phyloP scores from a whole-genome alignment of 2,797 vertebrate species.

The Anabacerthia variegaticeps region DNA sequence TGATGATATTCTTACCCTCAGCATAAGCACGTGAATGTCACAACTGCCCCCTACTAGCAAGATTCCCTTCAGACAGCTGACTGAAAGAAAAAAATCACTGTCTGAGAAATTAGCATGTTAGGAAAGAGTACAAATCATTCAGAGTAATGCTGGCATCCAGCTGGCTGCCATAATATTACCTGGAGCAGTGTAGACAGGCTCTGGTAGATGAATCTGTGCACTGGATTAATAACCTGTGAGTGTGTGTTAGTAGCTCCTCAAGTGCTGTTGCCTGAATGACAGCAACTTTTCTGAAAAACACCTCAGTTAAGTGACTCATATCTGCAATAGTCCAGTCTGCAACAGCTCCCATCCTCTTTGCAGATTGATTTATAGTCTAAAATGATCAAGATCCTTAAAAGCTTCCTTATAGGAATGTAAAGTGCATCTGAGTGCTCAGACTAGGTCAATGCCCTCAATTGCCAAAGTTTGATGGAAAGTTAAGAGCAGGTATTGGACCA shows the following conservation, averaged over 20 bases:
- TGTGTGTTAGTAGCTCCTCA: neutral
- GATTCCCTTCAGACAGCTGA: neutral
- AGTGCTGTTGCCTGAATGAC: neutral
- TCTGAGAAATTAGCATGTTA: neutral
- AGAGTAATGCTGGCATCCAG: neutral
- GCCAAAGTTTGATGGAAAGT: neutral
- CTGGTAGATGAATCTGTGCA: neutral
- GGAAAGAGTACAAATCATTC: neutral
- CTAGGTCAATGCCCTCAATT: conserved; percentile 52
- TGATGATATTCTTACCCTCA: neutral
- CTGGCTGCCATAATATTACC: neutral
- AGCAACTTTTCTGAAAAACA: conserved; percentile 13
- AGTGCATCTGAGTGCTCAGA: neutral
- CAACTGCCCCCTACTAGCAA: neutral
- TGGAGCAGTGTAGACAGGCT: neutral
- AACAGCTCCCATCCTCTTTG: neutral
- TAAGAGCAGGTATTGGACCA: neutral
- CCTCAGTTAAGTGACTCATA: neutral
- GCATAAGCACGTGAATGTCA: neutral
- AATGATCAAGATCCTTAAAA: conserved; percentile 29
- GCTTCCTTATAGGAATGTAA: conserved; percentile 6
- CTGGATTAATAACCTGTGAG: neutral
- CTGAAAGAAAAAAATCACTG: neutral
- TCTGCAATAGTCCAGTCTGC: neutral
- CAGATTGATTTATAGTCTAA: conserved; percentile 28